phyloP scores from a whole-genome alignment of 2,113 vertebrate species.

The Gobiocypris rarus region DNA sequence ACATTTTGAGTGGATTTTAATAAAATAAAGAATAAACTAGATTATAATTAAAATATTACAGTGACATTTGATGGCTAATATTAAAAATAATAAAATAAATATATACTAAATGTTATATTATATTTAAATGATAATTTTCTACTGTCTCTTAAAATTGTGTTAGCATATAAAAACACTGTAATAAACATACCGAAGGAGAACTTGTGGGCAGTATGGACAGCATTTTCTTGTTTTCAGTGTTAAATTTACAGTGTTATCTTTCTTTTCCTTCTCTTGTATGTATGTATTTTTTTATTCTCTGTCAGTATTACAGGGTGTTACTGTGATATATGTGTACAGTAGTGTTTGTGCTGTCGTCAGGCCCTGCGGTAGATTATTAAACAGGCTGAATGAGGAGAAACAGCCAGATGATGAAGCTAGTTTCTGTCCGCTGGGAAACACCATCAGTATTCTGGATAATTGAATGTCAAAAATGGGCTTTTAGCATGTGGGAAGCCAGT shows the following conservation, averaged over 20 bases:
- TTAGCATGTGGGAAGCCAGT: slow-evolving; percentile 8
- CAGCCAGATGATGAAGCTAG: slow-evolving; percentile 8
- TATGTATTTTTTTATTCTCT: slow-evolving; percentile 16
- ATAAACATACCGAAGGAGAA: neutral
- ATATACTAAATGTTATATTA: neutral
- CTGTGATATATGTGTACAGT: slow-evolving; percentile 15
- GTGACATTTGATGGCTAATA: neutral
- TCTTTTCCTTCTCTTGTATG: neutral
- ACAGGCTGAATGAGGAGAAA: neutral
- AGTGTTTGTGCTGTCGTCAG: neutral
- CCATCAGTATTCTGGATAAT: slow-evolving; percentile 42
- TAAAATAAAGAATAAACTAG: neutral
- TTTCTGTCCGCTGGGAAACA: neutral
- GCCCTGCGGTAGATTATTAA: slow-evolving; percentile 16
- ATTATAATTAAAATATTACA: neutral
- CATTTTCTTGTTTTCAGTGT: neutral
- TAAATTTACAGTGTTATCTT: slow-evolving; percentile 15
- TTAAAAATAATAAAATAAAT: neutral
- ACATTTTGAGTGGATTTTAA: neutral
- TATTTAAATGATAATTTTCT: neutral
- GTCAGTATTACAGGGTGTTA: slow-evolving; percentile 38
- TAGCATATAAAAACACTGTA: neutral
- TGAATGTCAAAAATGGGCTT: slow-evolving; percentile 12
- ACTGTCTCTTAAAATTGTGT: neutral
- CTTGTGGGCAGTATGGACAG: neutral